A percentile compares a stretch with the other conserved stretches of the same genome.
phyloP scores from a whole-genome alignment of 2,113 vertebrate genomes.

The Triplophysa tibetana region DNA sequence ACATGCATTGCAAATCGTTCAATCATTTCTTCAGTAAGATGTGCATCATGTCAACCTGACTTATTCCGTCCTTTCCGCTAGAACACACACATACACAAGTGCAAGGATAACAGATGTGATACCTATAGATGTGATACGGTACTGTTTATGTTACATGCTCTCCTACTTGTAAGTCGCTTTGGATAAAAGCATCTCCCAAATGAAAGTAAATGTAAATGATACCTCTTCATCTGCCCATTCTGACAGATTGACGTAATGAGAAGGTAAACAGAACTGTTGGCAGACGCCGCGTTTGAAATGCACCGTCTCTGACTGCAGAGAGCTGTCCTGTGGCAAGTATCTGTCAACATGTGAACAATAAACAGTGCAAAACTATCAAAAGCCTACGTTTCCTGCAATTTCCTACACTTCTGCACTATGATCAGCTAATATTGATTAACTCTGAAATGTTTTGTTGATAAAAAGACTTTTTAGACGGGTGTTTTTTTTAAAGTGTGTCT shows the following conservation, averaged over 20 bases:
- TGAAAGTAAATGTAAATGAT: too few species aligned
- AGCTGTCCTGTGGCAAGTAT: slow-evolving; percentile 89
- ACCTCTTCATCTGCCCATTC: slow-evolving; percentile 98
- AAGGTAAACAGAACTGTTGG: slow-evolving; percentile 96
- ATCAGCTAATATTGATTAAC: neutral
- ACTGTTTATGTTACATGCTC: too few species aligned
- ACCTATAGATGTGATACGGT: too few species aligned
- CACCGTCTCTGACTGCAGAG: slow-evolving; percentile 92
- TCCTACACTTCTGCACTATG: neutral
- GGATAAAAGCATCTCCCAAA: too few species aligned
- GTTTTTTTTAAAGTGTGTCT: neutral
- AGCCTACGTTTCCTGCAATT: neutral
- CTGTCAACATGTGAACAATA: slow-evolving; percentile 62
- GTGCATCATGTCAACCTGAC: neutral
- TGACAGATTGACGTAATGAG: slow-evolving; percentile 91
- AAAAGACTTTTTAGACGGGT: neutral
- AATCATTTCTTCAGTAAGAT: neutral
- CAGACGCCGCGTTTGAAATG: slow-evolving; percentile 91
- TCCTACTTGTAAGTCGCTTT: too few species aligned
- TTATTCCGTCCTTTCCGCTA: neutral
- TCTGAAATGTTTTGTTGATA: neutral
- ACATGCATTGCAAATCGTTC: neutral
- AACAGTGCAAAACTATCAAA: neutral
- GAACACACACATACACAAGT: neutral
- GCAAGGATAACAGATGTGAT: neutral